Evolutionary conservation across 2,888 invertebrate species (phyloP).

Genomic region (Drosophila putrida): DNA sequence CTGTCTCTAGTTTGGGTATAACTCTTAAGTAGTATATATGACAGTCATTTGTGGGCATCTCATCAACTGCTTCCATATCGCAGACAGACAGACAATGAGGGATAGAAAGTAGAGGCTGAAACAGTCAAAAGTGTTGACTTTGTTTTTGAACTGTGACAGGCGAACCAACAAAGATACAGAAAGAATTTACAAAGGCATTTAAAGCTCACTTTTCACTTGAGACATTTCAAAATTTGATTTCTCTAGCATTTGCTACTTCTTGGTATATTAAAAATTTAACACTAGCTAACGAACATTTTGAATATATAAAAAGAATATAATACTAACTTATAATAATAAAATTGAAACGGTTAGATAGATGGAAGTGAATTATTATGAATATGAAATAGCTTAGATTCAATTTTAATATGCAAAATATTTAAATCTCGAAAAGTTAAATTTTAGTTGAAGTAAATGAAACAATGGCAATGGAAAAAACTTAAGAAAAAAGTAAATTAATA

Average conservation of each 20-base stretch:
- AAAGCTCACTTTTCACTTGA: conserved; percentile 12
- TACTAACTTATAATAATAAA: too few species aligned
- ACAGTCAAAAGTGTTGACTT: conserved; percentile 45
- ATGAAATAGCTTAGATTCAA: too few species aligned
- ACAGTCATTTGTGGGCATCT: conserved; percentile 65
- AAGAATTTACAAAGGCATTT: conserved; percentile 35
- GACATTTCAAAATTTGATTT: conserved; percentile 23
- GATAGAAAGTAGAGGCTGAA: background rate
- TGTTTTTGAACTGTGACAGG: conserved; percentile 51
- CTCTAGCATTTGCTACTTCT: background rate
- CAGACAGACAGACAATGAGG: conserved; percentile 14
- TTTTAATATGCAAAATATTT: too few species aligned
- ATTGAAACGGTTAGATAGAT: too few species aligned
- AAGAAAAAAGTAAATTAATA: too few species aligned
- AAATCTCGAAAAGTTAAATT: too few species aligned
- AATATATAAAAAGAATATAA: too few species aligned
- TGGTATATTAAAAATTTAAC: too few species aligned
- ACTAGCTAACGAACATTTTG: too few species aligned
- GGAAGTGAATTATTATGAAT: too few species aligned
- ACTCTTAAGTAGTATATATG: conserved; percentile 59
- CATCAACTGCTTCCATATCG: conserved; percentile 74
- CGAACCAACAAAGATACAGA: conserved; percentile 29
- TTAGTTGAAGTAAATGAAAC: too few species aligned
- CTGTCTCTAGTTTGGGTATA: conserved; percentile 40
- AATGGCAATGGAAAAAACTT: too few species aligned